These are phyloP conservation scores for Drosophila bunnanda DNA, from an alignment of 2,888 invertebrate genomes.

Conservation along the genomic window DNA sequence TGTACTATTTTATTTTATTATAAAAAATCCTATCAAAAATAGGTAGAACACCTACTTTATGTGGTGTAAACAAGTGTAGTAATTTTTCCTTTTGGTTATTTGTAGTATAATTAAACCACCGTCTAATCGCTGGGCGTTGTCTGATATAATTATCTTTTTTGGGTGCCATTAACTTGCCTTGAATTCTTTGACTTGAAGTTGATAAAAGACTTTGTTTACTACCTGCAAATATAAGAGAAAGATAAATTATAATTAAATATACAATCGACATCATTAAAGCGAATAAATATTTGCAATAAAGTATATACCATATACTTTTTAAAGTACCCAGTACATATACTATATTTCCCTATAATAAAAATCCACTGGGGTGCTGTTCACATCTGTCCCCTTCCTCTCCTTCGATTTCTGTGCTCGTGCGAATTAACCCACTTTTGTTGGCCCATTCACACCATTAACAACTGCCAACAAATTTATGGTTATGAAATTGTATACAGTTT, in stretches of 20 bases:
- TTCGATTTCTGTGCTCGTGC: slow-evolving; percentile 30
- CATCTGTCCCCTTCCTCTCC: slow-evolving; percentile 25
- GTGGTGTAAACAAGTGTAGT: background rate
- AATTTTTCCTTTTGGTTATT: background rate
- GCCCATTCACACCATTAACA: slow-evolving; percentile 40
- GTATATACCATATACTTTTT: slow-evolving; percentile 2
- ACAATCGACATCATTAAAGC: slow-evolving; percentile 41
- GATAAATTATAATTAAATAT: slow-evolving; percentile 17
- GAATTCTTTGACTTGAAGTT: slow-evolving; percentile 17
- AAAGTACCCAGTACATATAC: no score
- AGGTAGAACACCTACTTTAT: background rate
- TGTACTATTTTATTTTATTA: background rate
- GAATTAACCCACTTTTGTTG: slow-evolving; percentile 67
- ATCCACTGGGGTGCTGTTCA: slow-evolving; percentile 21
- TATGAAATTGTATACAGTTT: slow-evolving; percentile 64
- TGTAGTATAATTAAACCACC: slow-evolving; percentile 17
- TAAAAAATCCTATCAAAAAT: background rate
- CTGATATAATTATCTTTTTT: slow-evolving; percentile 16
- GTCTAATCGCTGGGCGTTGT: slow-evolving; percentile 27
- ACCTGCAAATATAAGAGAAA: slow-evolving; percentile 43
- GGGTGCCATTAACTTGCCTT: slow-evolving; percentile 21
- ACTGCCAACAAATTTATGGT: slow-evolving; percentile 42
- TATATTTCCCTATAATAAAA: slow-evolving; percentile 1
- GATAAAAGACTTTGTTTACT: slow-evolving; percentile 30
- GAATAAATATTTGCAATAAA: slow-evolving; percentile 40